A percentile compares a stretch with the other conserved stretches of the same genome.
These are phyloP conservation scores for Chaetodon trifascialis DNA, from an alignment of 2,113 vertebrate species.

Conservation along the genomic window DNA sequence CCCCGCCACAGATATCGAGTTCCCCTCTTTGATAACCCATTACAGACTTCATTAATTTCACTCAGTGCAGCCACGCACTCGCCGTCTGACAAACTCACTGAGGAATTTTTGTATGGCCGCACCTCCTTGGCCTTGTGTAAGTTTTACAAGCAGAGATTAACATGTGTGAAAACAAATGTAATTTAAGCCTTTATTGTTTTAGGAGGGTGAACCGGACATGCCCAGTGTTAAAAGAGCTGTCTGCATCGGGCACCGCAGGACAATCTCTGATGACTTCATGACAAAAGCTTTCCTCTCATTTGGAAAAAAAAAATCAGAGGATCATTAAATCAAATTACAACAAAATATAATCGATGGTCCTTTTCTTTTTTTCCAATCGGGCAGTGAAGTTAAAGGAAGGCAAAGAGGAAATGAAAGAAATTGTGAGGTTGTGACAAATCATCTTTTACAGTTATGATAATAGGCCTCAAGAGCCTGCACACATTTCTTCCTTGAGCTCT, in stretches of 20 bases:
- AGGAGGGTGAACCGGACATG: constrained; percentile 58
- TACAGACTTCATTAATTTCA: constrained; percentile 83
- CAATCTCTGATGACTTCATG: constrained; percentile 6
- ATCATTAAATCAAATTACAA: not conserved
- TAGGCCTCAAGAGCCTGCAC: constrained; percentile 45
- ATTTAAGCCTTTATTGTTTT: constrained; percentile 76
- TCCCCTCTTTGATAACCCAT: constrained; percentile 84
- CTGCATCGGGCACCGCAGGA: not conserved
- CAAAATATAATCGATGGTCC: not conserved
- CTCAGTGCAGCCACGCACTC: constrained; percentile 71
- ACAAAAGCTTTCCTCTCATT: not conserved
- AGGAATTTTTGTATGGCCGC: constrained; percentile 76
- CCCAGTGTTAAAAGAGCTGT: constrained; percentile 46
- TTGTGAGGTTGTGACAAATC: constrained; percentile 10
- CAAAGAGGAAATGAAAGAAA: not conserved
- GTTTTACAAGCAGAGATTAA: constrained; percentile 81
- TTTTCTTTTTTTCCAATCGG: not conserved
- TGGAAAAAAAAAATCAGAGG: not conserved
- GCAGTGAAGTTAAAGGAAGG: not conserved
- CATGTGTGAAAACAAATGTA: constrained; percentile 83
- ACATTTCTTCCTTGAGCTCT: constrained; percentile 33
- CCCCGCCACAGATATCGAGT: constrained; percentile 77
- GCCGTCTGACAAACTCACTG: constrained; percentile 67
- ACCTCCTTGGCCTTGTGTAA: constrained; percentile 73
- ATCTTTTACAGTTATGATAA: constrained; percentile 38